Base-by-base conservation (phyloP, 2,888 invertebrate species). In the Epirrhoe alternata region DNA sequence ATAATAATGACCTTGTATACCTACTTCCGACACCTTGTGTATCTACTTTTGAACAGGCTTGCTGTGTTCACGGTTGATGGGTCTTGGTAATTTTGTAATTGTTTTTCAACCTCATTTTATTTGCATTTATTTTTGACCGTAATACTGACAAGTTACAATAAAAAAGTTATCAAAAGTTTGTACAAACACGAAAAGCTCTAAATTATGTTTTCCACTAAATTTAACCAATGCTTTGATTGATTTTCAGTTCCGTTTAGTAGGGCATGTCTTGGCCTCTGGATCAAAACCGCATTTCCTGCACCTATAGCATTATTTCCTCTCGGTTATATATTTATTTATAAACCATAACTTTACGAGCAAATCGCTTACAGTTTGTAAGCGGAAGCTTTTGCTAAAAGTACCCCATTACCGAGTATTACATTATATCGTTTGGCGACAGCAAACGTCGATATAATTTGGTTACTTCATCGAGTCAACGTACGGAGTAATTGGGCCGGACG, bases 401-500 rank as follows among this genome's bases (percentile, higher is more conserved):
- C 3, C 1, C 54, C 17, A 17, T 10, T 38, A 42, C 12, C 1
- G 38, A 4, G 12, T 16, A 31, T 47, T 42, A 49, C 47, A 14
- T 57, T 33, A 14, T 53, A 42, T 52, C 47, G 17, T 73, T 67
- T 71, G 67, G 70, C 69, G 61, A 63, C 69, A 67, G 61, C 68
- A 73, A 79, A 74, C 73, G 73, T 75, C 76, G 71, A 81, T 77
- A 77, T 86, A 86, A 89, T 87, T 87, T 77, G 77, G 83, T 88
- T 87, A 85, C 80, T 82, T 81, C 80, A 85, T 84, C 82, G 83
- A 83, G 72, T 79, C 78, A 76, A 74, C 78, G 78, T 74, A 66
- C 70, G 66, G 67, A 70, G 76, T 88, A 88, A 89, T 89, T 87
- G 88, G 79, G 76, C 76, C 69, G 78, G 82, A 84, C 77, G 69